Evolutionary conservation across 2,113 vertebrate genomes (phyloP).

Genomic region (Chlorocebus sabaeus): DNA sequence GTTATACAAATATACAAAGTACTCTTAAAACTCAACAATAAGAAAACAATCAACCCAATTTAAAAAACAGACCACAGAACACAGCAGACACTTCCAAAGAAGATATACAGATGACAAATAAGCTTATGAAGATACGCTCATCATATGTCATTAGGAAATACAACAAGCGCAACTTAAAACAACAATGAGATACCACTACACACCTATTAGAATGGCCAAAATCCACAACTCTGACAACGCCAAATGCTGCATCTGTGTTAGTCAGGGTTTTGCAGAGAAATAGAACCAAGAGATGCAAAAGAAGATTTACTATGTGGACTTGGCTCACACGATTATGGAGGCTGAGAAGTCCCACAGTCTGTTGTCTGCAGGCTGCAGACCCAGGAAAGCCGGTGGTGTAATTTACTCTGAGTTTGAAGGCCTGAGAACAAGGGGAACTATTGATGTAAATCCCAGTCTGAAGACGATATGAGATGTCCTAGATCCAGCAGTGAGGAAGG

Average conservation of each 20-base stretch:
- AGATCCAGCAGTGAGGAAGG: neutral
- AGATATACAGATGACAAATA: neutral
- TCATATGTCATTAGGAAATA: neutral
- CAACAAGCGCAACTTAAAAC: neutral
- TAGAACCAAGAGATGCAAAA: neutral
- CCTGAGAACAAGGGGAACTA: neutral
- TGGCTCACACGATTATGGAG: neutral
- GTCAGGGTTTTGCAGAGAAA: neutral
- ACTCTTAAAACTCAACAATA: neutral
- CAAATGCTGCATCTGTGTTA: neutral
- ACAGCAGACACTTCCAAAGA: neutral
- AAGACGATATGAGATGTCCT: neutral
- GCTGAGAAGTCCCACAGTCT: neutral
- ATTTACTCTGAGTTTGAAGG: no score
- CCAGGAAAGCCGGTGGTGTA: neutral
- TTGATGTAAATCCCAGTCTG: neutral
- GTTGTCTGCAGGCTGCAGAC: neutral
- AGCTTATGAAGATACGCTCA: neutral
- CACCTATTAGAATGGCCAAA: neutral
- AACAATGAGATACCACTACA: neutral
- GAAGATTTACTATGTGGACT: neutral
- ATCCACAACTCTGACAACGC: neutral
- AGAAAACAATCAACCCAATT: neutral
- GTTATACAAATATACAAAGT: neutral
- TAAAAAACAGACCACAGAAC: neutral